Conservation (phyloP, 2,888 invertebrate genomes). For the Margaritifera margaritifera region DNA sequence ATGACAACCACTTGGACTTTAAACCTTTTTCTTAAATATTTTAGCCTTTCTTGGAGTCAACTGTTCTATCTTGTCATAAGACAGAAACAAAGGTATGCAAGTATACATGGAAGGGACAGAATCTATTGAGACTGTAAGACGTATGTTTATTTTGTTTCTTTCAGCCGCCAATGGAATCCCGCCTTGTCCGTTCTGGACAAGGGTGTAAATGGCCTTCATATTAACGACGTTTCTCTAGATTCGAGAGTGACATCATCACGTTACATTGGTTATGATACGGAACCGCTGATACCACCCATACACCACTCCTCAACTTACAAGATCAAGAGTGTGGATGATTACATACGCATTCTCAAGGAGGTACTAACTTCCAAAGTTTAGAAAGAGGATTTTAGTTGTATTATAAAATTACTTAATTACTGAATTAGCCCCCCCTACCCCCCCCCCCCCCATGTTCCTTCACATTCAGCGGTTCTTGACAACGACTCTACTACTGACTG, state of each 20-base stretch:
- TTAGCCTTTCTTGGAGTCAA: no score
- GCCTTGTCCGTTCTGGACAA: constrained; percentile 37
- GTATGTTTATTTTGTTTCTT: not conserved
- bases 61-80: no score
- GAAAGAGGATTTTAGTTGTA: not conserved
- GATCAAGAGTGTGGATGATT: constrained; percentile 61
- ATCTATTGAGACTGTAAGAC: no score
- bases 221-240: constrained; percentile 49
- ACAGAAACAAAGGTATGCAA: no score
- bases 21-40: no score
- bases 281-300: constrained; percentile 62
- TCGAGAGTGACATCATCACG: constrained; percentile 51
- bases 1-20: no score
- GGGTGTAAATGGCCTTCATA: constrained; percentile 32
- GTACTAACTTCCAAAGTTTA: constrained; percentile 19
- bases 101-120: no score
- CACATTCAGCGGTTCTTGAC: not conserved
- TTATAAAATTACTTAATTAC: not conserved
- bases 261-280: constrained; percentile 37
- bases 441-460: no score
- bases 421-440: not conserved
- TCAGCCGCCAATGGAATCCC: constrained; percentile 43
- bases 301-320: constrained; percentile 63
- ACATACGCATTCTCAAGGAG: constrained; percentile 48
- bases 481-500: not conserved